Evolutionary conservation across 2,113 vertebrate species (phyloP), one percentile per base, ranked within the genome.

Genomic region (Salvelinus alpinus): DNA sequence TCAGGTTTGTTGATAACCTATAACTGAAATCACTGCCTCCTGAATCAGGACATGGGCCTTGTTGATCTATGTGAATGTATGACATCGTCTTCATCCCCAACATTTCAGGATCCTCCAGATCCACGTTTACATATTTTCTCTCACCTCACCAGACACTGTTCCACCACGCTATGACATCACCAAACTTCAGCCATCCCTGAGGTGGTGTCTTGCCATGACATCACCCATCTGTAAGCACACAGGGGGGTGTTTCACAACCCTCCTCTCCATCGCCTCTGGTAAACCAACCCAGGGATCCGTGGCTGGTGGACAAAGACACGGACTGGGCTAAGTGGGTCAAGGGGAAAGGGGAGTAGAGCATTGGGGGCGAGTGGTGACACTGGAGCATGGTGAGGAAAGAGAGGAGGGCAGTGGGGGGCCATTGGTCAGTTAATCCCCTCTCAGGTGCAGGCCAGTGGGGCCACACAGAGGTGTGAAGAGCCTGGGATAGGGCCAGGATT

Each of bases 401-500:
- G 70, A 72, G 48, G 74, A 70, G 29, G 73, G 75, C n/a, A 13
- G 71, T 8, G 16, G 68, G 27, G 66, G 62, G 25, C 18, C 14
- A 60, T 38, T 25, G 1, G 70, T 74, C 64, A 59, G 59, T 12
- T 84, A 80, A 87, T 87, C 82, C 87, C 44, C 67, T 78, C 60
- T 72, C 78, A 68, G 80, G 72, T 75, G 69, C 70, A 14, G 76
- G 68, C 54, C 54, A 64, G 24, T 75, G 85, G 83, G 75, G 65
- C 16, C 57, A 84, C 73, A 87, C 76, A 24, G 70, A 82, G 78
- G 89, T 92, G 92, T 89, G 87, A 94, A 92, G 75, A 76, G 77
- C 75, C 38, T 72, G 64, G 47, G 27, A 29, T 29, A 74, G 81
- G 71, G 65, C 75, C 74, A 31, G 83, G 84, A 89, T 86, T 71